Evolutionary conservation across 2,113 vertebrate genomes (phyloP).

Genomic region (Pelobates fuscus): DNA sequence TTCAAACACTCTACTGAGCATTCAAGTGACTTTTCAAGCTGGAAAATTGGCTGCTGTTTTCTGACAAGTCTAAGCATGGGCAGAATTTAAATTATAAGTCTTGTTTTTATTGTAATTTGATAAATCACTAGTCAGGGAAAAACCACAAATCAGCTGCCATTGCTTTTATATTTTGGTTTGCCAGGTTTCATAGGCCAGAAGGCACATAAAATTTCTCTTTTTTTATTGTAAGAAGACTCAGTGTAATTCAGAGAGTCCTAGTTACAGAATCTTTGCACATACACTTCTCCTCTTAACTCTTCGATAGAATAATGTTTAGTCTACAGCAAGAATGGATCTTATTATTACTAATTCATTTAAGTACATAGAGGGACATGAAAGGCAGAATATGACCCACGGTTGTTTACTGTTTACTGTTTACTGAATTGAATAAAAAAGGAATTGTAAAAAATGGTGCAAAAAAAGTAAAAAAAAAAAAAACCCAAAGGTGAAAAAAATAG

Average conservation of each 20-base stretch:
- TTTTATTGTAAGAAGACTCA: conserved; percentile 33
- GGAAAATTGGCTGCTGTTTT: conserved; percentile 45
- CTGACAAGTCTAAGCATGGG: conserved; percentile 47
- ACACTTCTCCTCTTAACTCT: not conserved
- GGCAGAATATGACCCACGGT: too few species aligned
- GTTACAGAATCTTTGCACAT: not conserved
- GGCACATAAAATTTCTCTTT: conserved; percentile 40
- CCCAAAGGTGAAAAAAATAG: too few species aligned
- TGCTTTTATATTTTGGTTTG: conserved; percentile 40
- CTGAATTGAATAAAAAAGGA: too few species aligned
- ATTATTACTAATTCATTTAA: too few species aligned
- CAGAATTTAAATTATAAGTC: conserved; percentile 50
- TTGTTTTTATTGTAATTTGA: conserved; percentile 52
- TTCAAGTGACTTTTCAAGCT: conserved; percentile 18
- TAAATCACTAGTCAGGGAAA: conserved; percentile 47
- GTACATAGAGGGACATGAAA: too few species aligned
- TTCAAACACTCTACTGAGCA: conserved; percentile 37
- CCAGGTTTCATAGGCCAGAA: conserved; percentile 42
- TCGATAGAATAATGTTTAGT: too few species aligned
- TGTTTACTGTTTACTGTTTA: too few species aligned
- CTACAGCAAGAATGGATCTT: too few species aligned
- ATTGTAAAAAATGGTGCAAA: too few species aligned
- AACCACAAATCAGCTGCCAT: conserved; percentile 45
- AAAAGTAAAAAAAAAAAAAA: too few species aligned
- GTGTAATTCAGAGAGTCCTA: not conserved